Conservation (phyloP, 2,888 invertebrate genomes). For the Microctonus brassicae region DNA sequence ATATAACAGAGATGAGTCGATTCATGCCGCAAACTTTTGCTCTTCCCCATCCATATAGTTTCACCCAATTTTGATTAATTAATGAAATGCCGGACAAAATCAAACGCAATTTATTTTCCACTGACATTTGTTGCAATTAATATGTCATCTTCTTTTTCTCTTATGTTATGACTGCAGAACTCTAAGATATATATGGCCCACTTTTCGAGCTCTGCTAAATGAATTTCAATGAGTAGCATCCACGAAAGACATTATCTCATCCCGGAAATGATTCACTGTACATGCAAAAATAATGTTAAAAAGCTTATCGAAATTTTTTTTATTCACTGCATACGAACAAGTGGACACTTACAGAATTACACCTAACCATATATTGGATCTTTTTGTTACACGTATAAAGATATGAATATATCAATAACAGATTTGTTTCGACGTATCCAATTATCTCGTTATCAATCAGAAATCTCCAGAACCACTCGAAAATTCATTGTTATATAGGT, state of each 20-base stretch:
- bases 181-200: slow-evolving; percentile 12
- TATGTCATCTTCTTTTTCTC: slow-evolving; percentile 9
- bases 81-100: slow-evolving; percentile 52
- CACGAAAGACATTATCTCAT: slow-evolving; percentile 14
- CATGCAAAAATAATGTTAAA: slow-evolving; percentile 14
- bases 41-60: slow-evolving; percentile 24
- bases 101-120: slow-evolving; percentile 36
- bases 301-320: slow-evolving; percentile 5
- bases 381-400: background rate
- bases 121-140: slow-evolving; percentile 21
- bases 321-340: background rate
- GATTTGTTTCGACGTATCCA: slow-evolving; percentile 12
- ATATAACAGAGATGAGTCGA: slow-evolving; percentile 7
- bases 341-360: background rate
- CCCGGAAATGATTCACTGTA: slow-evolving; percentile 23
- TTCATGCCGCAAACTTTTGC: background rate
- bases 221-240: background rate
- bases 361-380: background rate
- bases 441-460: slow-evolving; percentile 18
- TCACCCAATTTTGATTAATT: slow-evolving; percentile 67
- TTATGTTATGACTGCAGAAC: background rate
- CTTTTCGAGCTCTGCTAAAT: slow-evolving; percentile 6
- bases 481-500: background rate
- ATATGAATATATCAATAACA: background rate
- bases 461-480: slow-evolving; percentile 14